phyloP scores from a whole-genome alignment of 2,797 vertebrate species.

The Peromyscus eremicus region DNA sequence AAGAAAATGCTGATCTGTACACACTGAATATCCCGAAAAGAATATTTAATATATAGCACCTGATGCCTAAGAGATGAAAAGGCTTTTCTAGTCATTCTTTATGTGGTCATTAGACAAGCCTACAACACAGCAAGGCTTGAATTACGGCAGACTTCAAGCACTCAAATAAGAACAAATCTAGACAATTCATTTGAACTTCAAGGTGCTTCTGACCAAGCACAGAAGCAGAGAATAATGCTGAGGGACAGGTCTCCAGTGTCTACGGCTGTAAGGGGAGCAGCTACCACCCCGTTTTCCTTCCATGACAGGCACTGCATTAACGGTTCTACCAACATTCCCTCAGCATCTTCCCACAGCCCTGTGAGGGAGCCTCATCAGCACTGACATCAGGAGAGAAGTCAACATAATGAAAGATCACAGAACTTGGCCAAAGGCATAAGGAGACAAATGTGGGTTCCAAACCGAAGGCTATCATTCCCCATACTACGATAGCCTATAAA shows the following conservation, averaged over 20 bases:
- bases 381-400: neutral
- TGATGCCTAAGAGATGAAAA: neutral
- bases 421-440: neutral
- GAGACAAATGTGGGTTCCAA: neutral
- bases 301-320: no score
- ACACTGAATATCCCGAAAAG: neutral
- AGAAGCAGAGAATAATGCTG: neutral
- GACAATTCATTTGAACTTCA: neutral
- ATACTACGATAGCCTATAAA: neutral
- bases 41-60: neutral
- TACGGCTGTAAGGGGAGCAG: fast-evolving
- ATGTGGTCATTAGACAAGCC: neutral
- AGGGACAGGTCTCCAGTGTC: neutral
- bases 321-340: neutral
- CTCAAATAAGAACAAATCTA: neutral
- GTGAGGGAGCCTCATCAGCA: neutral
- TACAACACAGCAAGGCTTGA: neutral
- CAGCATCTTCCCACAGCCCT: neutral
- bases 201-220: neutral
- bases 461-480: neutral
- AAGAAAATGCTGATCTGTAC: neutral
- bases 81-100: neutral
- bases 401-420: neutral
- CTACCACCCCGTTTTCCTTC: neutral
- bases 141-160: neutral